phyloP scores from a whole-genome alignment of 2,113 vertebrate species.

The Sula dactylatra region DNA sequence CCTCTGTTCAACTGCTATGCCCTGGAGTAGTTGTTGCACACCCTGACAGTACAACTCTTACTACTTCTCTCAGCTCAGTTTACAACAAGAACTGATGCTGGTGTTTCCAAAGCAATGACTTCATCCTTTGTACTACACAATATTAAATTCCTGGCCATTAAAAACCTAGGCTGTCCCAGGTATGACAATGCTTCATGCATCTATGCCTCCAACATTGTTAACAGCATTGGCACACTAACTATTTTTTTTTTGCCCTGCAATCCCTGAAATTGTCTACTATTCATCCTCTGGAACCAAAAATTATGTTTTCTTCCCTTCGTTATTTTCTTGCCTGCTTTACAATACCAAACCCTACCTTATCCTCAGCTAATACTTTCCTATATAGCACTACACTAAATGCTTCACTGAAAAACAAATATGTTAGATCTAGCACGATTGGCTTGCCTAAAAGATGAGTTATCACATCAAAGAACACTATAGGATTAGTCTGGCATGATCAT shows the following conservation, averaged over 20 bases:
- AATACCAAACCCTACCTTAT: not conserved
- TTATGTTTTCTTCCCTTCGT: not conserved
- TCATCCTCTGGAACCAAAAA: not conserved
- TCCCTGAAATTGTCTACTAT: not conserved
- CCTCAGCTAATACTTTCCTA: not conserved
- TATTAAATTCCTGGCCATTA: not conserved
- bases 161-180: not conserved
- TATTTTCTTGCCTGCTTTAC: not conserved
- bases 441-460: not conserved
- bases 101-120: not conserved
- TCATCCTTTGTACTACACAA: not conserved
- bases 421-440: not conserved
- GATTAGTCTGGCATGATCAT: not conserved
- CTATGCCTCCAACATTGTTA: not conserved
- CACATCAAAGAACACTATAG: constrained; percentile 11
- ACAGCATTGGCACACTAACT: not conserved
- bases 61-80: not conserved
- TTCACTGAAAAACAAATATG: not conserved
- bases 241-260: fast-evolving
- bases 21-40: not conserved
- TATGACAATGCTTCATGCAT: not conserved
- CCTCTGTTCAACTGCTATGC: constrained; percentile 4
- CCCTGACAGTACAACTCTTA: not conserved
- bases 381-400: not conserved
- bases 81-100: not conserved